Conservation (phyloP, 2,797 vertebrate genomes). For the Lepus oiostolus region DNA sequence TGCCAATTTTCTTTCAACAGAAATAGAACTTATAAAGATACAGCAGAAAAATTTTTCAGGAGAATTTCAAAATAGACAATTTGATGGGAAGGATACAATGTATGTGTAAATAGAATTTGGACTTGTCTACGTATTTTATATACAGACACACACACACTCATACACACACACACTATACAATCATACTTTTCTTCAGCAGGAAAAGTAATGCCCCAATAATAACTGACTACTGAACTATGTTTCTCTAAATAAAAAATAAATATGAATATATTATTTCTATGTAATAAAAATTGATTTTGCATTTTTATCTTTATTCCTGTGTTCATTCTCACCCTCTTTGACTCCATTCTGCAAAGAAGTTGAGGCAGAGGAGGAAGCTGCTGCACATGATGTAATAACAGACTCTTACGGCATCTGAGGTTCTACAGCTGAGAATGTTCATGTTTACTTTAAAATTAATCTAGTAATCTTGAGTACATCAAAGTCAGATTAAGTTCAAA, state of each 20-base stretch:
- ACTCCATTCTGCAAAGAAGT: not conserved
- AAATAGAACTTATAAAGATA: constrained; percentile 73
- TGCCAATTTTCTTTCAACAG: constrained; percentile 73
- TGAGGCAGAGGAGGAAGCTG: not conserved
- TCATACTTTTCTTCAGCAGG: constrained; percentile 72
- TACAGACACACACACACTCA: too few species aligned
- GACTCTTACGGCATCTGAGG: constrained; percentile 32
- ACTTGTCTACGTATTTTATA: not conserved
- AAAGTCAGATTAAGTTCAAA: constrained; percentile 56
- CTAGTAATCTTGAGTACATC: not conserved
- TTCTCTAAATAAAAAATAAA: constrained; percentile 71
- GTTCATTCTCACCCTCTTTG: not conserved
- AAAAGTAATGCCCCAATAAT: constrained; percentile 66
- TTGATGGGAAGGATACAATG: constrained; percentile 27
- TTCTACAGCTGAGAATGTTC: not conserved
- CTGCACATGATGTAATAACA: constrained; percentile 63
- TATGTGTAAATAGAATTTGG: not conserved
- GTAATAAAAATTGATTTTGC: constrained; percentile 50
- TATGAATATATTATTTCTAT: constrained; percentile 45
- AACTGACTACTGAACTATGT: constrained; percentile 54
- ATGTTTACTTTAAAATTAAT: constrained; percentile 20
- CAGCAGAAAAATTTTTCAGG: constrained; percentile 24
- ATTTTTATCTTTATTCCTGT: constrained; percentile 47
- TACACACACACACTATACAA: not conserved
- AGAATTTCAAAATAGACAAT: constrained; percentile 71